phyloP scores from a whole-genome alignment of 2,797 vertebrate genomes.

The Melanotaenia trifasciata region DNA sequence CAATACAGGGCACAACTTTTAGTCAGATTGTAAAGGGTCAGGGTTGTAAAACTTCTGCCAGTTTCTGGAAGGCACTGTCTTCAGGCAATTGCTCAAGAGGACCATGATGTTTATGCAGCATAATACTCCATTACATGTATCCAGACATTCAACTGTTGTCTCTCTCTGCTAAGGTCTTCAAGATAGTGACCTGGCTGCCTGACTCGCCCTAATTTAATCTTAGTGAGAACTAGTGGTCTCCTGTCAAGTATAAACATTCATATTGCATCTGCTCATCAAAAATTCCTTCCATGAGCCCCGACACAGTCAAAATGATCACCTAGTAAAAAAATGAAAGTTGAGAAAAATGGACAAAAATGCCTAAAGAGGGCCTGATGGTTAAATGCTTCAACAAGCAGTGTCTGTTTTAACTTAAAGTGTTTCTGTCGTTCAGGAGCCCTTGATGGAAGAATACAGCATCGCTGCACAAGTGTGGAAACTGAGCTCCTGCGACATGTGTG shows the following conservation, averaged over 20 bases:
- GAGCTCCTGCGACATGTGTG: constrained; percentile 98
- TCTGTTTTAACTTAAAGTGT: not conserved
- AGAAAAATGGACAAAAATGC: not conserved
- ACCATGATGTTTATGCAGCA: not conserved
- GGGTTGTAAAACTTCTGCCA: too few species aligned
- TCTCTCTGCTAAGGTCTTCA: too few species aligned
- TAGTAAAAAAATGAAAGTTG: not conserved
- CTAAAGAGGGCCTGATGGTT: too few species aligned
- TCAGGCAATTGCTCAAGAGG: not conserved
- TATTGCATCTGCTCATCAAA: not conserved
- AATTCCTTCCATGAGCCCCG: not conserved
- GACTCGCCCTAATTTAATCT: too few species aligned
- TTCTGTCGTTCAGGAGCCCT: constrained; percentile 83
- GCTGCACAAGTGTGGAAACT: constrained; percentile 99
- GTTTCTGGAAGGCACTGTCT: too few species aligned
- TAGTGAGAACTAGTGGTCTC: too few species aligned
- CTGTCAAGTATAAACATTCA: too few species aligned
- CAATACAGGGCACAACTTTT: not conserved
- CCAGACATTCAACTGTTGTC: too few species aligned
- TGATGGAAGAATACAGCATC: constrained; percentile 99
- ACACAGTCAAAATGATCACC: not conserved
- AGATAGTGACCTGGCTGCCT: too few species aligned
- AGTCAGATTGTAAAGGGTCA: too few species aligned
- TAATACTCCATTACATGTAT: too few species aligned
- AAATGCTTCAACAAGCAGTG: not conserved